Evolutionary conservation across 2,888 invertebrate genomes (phyloP).

Genomic region (Hydropsyche betteni): DNA sequence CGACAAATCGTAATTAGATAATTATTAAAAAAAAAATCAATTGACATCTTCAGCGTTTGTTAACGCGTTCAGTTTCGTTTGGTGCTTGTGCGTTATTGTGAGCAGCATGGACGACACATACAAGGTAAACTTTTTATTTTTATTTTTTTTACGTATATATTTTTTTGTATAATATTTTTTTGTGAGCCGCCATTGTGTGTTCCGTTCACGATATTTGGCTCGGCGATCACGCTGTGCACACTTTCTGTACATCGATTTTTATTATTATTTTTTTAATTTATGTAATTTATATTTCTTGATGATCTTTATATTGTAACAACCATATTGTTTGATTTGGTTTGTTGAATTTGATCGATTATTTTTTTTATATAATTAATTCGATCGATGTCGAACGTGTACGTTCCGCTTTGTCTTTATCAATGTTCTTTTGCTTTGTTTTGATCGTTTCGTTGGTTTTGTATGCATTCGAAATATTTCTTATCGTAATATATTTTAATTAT

Average conservation of each 20-base stretch:
- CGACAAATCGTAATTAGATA: too few relatives aligned
- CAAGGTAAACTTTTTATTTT: constrained; percentile 27
- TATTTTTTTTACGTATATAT: neutral
- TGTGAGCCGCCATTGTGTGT: neutral
- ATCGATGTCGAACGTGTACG: too few relatives aligned
- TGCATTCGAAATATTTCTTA: too few relatives aligned
- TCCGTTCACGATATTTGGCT: neutral
- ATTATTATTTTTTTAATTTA: neutral
- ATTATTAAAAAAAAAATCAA: too few relatives aligned
- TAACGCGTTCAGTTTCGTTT: neutral
- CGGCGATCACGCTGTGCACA: neutral
- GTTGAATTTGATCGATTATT: too few relatives aligned
- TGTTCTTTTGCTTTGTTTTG: too few relatives aligned
- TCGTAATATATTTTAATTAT: too few relatives aligned
- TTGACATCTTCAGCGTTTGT: too few relatives aligned
- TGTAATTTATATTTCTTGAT: neutral
- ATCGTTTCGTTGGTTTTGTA: too few relatives aligned
- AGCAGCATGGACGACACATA: constrained; percentile 34
- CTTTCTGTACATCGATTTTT: neutral
- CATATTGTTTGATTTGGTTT: neutral
- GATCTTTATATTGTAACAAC: neutral
- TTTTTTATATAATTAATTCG: too few relatives aligned
- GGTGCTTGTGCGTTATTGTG: neutral
- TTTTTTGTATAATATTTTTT: neutral
- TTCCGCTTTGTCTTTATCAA: too few relatives aligned